Evolutionary conservation across 2,797 vertebrate genomes (phyloP).

Genomic region (Enteromius paludinosus): DNA sequence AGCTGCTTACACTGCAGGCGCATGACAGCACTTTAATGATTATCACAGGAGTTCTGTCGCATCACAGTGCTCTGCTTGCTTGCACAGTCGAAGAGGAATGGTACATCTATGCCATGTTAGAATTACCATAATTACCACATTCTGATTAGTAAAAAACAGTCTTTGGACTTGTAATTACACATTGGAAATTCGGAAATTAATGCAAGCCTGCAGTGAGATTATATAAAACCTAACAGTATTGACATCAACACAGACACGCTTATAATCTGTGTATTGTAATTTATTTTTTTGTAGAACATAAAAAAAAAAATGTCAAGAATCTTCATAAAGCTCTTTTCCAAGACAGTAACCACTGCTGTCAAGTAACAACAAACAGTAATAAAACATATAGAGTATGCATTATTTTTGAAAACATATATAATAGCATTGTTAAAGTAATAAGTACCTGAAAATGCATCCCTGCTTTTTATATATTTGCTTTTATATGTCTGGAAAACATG

Average conservation of each 20-base stretch:
- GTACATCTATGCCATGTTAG: neutral
- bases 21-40: slow-evolving; percentile 19
- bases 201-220: neutral
- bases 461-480: too few species aligned
- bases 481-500: neutral
- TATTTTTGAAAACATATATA: neutral
- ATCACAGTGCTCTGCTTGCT: neutral
- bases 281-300: neutral
- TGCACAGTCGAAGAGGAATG: neutral
- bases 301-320: neutral
- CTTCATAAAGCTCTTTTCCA: neutral
- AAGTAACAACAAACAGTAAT: neutral
- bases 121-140: slow-evolving; percentile 14
- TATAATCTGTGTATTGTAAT: neutral
- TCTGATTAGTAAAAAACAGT: slow-evolving; percentile 4
- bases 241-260: neutral
- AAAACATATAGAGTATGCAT: neutral
- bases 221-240: neutral
- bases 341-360: neutral
- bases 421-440: neutral
- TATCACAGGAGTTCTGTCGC: slow-evolving; percentile 23
- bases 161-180: neutral
- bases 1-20: neutral
- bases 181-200: neutral
- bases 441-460: neutral